phyloP scores from a whole-genome alignment of 1,140 invertebrate species.

The Aporrectodea caliginosa region DNA sequence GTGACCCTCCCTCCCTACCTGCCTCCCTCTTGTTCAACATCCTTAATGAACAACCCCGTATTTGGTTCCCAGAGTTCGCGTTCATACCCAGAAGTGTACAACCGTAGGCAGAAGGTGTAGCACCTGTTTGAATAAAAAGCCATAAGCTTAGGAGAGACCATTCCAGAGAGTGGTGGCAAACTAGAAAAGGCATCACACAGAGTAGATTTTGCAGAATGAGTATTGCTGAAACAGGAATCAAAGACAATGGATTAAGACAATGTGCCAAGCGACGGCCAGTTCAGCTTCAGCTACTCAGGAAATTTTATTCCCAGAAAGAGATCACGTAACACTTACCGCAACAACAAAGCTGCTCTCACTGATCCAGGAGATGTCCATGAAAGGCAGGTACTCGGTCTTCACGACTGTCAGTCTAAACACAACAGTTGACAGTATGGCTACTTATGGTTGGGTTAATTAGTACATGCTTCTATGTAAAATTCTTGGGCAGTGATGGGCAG shows the following conservation, averaged over 20 bases:
- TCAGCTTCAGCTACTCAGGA: neutral
- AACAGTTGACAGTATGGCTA: too few relatives aligned
- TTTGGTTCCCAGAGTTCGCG: too few relatives aligned
- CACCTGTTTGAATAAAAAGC: too few relatives aligned
- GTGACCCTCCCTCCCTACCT: too few relatives aligned
- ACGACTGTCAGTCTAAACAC: conserved; percentile 46
- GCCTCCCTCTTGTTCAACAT: too few relatives aligned
- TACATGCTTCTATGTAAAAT: too few relatives aligned
- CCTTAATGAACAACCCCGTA: too few relatives aligned
- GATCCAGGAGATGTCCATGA: conserved; percentile 87
- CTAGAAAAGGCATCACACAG: neutral
- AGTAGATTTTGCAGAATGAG: neutral
- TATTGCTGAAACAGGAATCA: neutral
- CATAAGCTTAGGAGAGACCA: neutral
- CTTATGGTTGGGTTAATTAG: too few relatives aligned
- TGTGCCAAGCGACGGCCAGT: neutral
- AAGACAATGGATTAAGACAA: neutral
- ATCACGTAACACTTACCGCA: conserved; percentile 63
- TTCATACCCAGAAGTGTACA: too few relatives aligned
- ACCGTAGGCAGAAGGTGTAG: too few relatives aligned
- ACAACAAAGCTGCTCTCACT: conserved; percentile 78
- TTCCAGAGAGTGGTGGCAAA: neutral
- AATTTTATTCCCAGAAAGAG: neutral
- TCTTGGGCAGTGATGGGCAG: too few relatives aligned
- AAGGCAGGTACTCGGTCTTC: conserved; percentile 72